Percentiles rank a stretch among this genome's conserved stretches.
phyloP scores from a whole-genome alignment of 2,113 vertebrate species.

The Rhea americana region DNA sequence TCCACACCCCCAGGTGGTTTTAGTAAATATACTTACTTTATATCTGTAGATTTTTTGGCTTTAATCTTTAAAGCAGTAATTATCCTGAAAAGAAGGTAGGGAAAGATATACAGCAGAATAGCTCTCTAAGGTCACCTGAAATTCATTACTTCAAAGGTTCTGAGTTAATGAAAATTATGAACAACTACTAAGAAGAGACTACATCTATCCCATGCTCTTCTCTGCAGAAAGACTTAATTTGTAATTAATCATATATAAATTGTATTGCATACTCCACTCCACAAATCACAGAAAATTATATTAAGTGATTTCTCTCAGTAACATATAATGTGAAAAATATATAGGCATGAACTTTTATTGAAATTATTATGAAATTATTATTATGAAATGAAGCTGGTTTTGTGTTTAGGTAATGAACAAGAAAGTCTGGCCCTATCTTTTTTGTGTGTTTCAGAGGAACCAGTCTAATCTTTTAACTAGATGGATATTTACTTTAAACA shows the following conservation, averaged over 20 bases:
- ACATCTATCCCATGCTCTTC: not conserved
- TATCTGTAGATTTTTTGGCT: not conserved
- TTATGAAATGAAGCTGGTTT: not conserved
- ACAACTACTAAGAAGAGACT: not conserved
- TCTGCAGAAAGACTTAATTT: not conserved
- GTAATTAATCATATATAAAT: not conserved
- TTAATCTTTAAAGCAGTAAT: not conserved
- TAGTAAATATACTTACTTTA: not conserved
- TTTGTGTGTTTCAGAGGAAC: not conserved
- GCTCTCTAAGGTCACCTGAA: not conserved
- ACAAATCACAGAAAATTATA: not conserved
- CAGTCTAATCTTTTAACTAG: not conserved
- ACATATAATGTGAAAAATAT: not conserved
- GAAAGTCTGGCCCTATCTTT: not conserved
- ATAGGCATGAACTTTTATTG: not conserved
- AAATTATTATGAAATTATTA: not conserved
- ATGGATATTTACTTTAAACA: not conserved
- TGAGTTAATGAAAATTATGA: not conserved
- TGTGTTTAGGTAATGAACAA: not conserved
- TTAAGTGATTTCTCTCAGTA: not conserved
- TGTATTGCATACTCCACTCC: not conserved
- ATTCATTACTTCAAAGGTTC: not conserved
- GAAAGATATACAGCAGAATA: not conserved
- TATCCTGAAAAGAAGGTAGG: not conserved
- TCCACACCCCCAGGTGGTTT: not conserved